These are phyloP conservation scores for Mus pahari DNA, from an alignment of 2,113 vertebrate species.

Conservation along the genomic window DNA sequence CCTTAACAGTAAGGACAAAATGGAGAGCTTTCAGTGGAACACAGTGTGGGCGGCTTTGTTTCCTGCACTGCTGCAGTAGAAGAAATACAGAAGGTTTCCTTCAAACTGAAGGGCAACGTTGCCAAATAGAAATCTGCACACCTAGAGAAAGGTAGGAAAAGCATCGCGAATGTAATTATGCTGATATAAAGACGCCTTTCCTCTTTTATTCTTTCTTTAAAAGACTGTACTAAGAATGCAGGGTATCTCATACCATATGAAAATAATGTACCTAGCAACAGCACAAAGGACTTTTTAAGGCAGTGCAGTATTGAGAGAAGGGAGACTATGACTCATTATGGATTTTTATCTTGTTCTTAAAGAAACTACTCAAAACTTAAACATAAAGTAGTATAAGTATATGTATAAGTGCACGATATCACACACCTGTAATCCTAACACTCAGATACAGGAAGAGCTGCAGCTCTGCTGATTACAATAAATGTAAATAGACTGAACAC, in stretches of 20 bases:
- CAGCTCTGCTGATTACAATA: not conserved
- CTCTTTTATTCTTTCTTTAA: constrained; percentile 7
- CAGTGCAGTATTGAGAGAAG: not conserved
- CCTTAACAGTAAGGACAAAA: constrained; percentile 34
- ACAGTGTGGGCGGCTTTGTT: not conserved
- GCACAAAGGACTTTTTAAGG: constrained; percentile 6
- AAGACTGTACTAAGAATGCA: constrained; percentile 31
- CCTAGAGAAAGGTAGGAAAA: not conserved
- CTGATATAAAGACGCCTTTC: not conserved
- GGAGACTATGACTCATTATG: not conserved
- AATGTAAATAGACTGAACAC: not conserved
- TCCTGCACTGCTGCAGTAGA: not conserved
- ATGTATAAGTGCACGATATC: not conserved
- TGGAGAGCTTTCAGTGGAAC: not conserved
- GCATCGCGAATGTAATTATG: not conserved
- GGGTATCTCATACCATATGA: not conserved
- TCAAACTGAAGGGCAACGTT: constrained; percentile 25
- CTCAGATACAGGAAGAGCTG: not conserved
- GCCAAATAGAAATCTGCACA: not conserved
- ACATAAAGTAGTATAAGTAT: not conserved
- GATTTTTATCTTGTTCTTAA: not conserved
- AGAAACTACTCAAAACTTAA: not conserved
- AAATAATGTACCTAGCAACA: not conserved
- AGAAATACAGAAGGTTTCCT: not conserved
- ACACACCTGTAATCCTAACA: not conserved